Percentiles rank a stretch among this genome's conserved stretches.
phyloP scores from a whole-genome alignment of 1,140 invertebrate species.

The Leptinotarsa defecta region DNA sequence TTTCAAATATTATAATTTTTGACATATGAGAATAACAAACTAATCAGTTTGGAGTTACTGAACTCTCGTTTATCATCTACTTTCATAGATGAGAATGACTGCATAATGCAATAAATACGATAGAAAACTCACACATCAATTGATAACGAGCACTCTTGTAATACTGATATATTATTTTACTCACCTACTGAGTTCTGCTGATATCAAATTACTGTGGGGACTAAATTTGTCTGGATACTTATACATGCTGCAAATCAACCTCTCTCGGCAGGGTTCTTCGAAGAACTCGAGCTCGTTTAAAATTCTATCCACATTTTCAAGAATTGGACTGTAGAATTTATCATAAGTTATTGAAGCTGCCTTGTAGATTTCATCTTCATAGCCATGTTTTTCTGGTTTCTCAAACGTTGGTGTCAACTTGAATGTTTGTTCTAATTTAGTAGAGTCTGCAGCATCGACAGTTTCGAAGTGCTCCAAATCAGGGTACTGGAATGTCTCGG shows the following conservation, averaged over 20 bases:
- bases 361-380: conserved; percentile 33
- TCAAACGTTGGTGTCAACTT: not conserved
- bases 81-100: no score
- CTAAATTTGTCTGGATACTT: conserved; percentile 75
- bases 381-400: not conserved
- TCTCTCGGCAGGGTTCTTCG: conserved; percentile 74
- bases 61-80: no score
- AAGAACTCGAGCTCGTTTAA: conserved; percentile 67
- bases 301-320: conserved; percentile 75
- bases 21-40: no score
- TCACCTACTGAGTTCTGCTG: conserved; percentile 83
- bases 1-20: no score
- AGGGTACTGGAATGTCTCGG: no score
- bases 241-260: conserved; percentile 81
- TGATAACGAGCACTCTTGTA: not conserved
- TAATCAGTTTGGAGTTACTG: no score
- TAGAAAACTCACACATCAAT: not conserved
- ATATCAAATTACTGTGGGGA: conserved; percentile 82
- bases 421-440: not conserved
- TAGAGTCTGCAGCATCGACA: not conserved
- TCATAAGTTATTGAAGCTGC: conserved; percentile 60
- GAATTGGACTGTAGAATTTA: conserved; percentile 77
- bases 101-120: no score
- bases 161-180: conserved; percentile 24
- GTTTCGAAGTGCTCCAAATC: no score